A percentile compares a stretch with the other conserved stretches of the same genome.
phyloP scores from a whole-genome alignment of 2,797 vertebrate species.

The Synanceia verrucosa region DNA sequence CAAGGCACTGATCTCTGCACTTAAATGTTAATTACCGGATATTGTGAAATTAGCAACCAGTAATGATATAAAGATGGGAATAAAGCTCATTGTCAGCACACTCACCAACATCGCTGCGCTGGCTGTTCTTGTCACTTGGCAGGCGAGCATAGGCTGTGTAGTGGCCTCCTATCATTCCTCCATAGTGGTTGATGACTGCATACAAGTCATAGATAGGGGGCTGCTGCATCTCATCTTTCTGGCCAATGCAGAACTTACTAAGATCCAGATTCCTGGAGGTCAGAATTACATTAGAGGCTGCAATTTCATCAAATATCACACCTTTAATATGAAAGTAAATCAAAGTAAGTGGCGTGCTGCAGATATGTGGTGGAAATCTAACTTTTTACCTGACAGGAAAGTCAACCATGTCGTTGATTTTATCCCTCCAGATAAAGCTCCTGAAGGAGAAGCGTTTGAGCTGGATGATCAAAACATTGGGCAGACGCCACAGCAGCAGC shows the following conservation, averaged over 20 bases:
- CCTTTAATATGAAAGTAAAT: not conserved
- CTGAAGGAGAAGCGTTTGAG: conserved; percentile 99
- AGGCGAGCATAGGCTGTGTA: conserved; percentile 96
- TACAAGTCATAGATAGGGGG: conserved; percentile 97
- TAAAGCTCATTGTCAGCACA: not conserved
- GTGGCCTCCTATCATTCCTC: conserved; percentile 98
- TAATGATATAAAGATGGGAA: not conserved
- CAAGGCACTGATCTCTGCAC: too few relatives aligned
- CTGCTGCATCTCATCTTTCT: conserved; percentile 95
- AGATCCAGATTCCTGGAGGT: conserved; percentile 92
- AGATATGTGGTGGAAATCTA: not conserved
- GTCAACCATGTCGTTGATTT: conserved; percentile 99
- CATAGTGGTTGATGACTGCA: conserved; percentile 98
- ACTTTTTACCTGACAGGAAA: conserved; percentile 91
- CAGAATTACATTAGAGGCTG: not conserved
- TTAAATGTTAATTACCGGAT: too few relatives aligned
- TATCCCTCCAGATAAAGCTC: conserved; percentile 99
- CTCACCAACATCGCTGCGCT: conserved; percentile 97
- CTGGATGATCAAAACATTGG: conserved; percentile 97
- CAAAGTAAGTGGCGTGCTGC: not conserved
- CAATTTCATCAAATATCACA: not conserved
- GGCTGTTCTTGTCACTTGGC: conserved; percentile 96
- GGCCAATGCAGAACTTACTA: conserved; percentile 97
- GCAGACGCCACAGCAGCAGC: conserved; percentile 95
- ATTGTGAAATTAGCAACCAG: too few relatives aligned